Base-by-base conservation (phyloP, 1,140 invertebrate species). In the Zaprionus camerounensis region DNA sequence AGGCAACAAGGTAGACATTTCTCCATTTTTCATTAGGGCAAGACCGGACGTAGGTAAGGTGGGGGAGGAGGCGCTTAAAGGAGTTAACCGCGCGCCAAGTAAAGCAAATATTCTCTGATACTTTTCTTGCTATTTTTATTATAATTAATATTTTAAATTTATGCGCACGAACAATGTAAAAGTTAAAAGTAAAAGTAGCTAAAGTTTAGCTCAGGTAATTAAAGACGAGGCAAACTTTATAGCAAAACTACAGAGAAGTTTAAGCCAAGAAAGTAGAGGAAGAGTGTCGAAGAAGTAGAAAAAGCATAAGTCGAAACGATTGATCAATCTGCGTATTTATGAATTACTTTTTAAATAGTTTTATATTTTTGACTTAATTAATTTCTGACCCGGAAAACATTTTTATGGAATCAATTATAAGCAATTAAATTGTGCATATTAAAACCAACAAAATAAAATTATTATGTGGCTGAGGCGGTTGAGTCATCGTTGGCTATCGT, bases 361-460 rank as follows among this genome's bases (percentile, higher is more conserved):
- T 38, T 2, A 11, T 51, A 34, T 74, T 63, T 74, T 66, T 67
- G 58, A 64, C 58, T 76, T 41, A 71, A 82, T 78, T 82, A 82
- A 82, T 78, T 78, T 55, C 53, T 63, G 71, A 44, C 28, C 24
- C 38, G 49, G 77, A 12, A 57, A 65, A 57, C n/a, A 51, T n/a
- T 55, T 56, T 61, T 65, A 53, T 72, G 34, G 24, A 68, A 79
- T 82, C 76, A 82, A 82, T 82, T 82, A 82, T 59, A 81, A 61
- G 59, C 82, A 83, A 82, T 82, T 82, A 76, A 82, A 81, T 78
- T 78, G 66, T 75, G 75, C 75, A 70, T 80, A 71, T 75, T 67
- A 73, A 73, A 67, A 44, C 26, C 51, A 44, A 53, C 31, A 22
- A 69, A 70, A 70, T 31, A 31, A 70, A 70, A 53, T 36, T 68